Evolutionary conservation across 2,888 invertebrate genomes (phyloP).

Genomic region (Amiota mariae): DNA sequence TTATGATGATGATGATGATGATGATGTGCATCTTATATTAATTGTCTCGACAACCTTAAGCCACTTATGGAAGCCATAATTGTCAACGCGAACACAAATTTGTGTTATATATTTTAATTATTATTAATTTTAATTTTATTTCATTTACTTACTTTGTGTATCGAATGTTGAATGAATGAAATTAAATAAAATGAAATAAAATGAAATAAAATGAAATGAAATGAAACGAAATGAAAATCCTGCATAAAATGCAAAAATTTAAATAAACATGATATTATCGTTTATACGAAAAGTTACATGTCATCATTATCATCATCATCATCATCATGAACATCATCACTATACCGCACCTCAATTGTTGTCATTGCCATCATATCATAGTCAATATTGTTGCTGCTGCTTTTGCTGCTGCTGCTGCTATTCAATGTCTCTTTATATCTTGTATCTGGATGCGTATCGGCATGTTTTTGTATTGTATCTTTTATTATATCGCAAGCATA

Average conservation of each 20-base stretch:
- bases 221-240: constrained; percentile 19
- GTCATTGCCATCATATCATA: background rate
- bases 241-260: constrained; percentile 24
- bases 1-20: too few species aligned
- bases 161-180: too few species aligned
- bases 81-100: constrained; percentile 22
- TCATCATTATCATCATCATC: constrained; percentile 33
- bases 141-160: too few species aligned
- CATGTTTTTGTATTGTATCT: constrained; percentile 4
- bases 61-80: constrained; percentile 28
- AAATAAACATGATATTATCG: constrained; percentile 15
- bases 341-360: constrained; percentile 34
- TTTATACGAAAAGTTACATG: constrained; percentile 36
- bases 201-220: background rate
- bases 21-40: constrained; percentile 13
- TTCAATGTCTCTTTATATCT: background rate
- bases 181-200: too few species aligned
- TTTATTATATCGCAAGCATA: constrained; percentile 20
- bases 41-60: constrained; percentile 29
- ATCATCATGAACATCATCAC: constrained; percentile 36
- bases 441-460: background rate
- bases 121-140: background rate
- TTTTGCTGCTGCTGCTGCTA: background rate
- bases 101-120: constrained; percentile 3
- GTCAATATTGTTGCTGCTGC: background rate